A percentile compares a stretch with the other conserved stretches of the same genome.
Conservation (phyloP, 2,888 invertebrate species). For the Ormyrus rosae region DNA sequence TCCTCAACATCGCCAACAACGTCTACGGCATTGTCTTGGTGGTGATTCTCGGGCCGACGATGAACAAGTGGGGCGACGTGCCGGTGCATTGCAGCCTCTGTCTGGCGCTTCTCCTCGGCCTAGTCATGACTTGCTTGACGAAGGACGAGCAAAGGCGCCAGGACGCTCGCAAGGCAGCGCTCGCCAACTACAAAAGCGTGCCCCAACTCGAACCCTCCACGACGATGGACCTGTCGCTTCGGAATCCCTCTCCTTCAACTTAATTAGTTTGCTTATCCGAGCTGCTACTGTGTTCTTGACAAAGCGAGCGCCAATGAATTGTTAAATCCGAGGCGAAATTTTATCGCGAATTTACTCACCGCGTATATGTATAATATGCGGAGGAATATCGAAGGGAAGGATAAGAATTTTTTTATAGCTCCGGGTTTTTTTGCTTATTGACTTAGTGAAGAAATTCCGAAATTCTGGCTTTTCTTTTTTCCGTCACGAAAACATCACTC, state of each 20-base stretch:
- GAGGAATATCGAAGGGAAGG: neutral
- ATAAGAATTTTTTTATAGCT: slow-evolving; percentile 29
- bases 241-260: too few relatives aligned
- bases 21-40: slow-evolving; percentile 70
- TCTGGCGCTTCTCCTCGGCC: slow-evolving; percentile 65
- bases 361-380: too few relatives aligned
- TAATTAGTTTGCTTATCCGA: too few relatives aligned
- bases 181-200: too few relatives aligned
- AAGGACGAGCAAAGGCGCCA: slow-evolving; percentile 70
- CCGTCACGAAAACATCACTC: too few relatives aligned
- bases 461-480: neutral
- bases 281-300: too few relatives aligned
- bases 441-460: neutral
- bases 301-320: too few relatives aligned
- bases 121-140: slow-evolving; percentile 66
- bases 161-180: slow-evolving; percentile 61
- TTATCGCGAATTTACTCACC: too few relatives aligned
- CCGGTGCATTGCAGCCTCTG: slow-evolving; percentile 71
- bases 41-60: slow-evolving; percentile 67
- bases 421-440: slow-evolving; percentile 7
- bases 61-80: slow-evolving; percentile 69
- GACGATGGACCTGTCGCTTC: too few relatives aligned
- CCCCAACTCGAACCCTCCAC: too few relatives aligned
- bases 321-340: too few relatives aligned
- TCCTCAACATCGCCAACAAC: slow-evolving; percentile 80